Evolutionary conservation across 2,797 vertebrate genomes (phyloP), one percentile per base, ranked within the genome.

Genomic region (Microtus obscurus): DNA sequence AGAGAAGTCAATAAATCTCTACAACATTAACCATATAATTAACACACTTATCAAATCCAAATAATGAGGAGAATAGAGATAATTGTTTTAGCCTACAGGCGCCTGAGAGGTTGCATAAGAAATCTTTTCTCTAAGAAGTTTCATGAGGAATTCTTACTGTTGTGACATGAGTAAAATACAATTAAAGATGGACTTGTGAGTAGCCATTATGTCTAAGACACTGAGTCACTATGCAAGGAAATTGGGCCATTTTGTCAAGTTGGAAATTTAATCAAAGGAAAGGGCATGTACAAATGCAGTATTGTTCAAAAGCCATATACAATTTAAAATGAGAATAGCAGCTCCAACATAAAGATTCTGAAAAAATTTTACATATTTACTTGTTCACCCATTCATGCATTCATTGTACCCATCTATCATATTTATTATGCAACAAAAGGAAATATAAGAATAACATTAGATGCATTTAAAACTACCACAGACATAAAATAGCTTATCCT

Each of bases 131-230:
- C 92, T 78, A 43, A 31, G 74, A 96, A 86, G 96, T 51, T n/a
- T 95, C 94, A 73, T 82, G 56, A 96, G 73, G 94, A 53, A 63
- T 21, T 85, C 61, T 90, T 85, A 78, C 82, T 82, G 81, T 89
- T 69, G 40, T 89, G 82, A 90, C 63, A 81, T 19, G 3, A 95
- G 69, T 12, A 40, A 71, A 96, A 94, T 91, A 83, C 29, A 96
- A 67, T 89, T 89, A 96, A 27, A 82, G 37, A 82, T 94, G 76
- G 79, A 93, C 43, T 92, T 91, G 34, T 48, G 40, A 95, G 89
- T 93, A n/a, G 37, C 14, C n/a, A 76, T 91, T 79, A 91, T 94
- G 13, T 53, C 23, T 91, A 89, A 95, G 21, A 83, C 29, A 61
- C 34, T 16, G 76, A 92, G 56, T 67, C 37, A 90, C 34, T 40